Conservation (phyloP, 2,888 invertebrate genomes). For the Polylopha cassiicola region DNA sequence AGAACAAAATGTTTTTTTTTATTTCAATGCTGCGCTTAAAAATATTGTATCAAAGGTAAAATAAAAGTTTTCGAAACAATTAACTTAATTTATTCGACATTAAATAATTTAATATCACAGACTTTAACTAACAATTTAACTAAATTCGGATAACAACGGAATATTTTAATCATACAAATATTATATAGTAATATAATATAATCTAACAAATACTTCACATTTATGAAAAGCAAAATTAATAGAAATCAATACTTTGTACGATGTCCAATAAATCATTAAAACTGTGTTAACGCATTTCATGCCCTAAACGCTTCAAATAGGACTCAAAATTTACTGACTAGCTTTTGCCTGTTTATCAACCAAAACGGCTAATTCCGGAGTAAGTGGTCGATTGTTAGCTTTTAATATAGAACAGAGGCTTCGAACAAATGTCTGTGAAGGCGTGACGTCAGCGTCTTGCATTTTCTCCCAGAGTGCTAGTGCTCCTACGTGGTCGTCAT, state of each 20-base stretch:
- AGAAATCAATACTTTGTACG: too few species aligned
- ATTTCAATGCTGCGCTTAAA: too few species aligned
- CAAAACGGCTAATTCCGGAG: slow-evolving; percentile 43
- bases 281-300: too few species aligned
- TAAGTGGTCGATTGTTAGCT: slow-evolving; percentile 50
- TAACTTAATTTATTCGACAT: slow-evolving; percentile 29
- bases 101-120: slow-evolving; percentile 62
- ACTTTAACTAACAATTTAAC: background rate
- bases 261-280: too few species aligned
- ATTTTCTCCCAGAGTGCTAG: slow-evolving; percentile 63
- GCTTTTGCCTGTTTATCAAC: slow-evolving; percentile 36
- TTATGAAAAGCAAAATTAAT: too few species aligned
- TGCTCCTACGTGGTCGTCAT: slow-evolving; percentile 62
- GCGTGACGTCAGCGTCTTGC: slow-evolving; percentile 58
- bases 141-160: too few species aligned
- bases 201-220: too few species aligned
- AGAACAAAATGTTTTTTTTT: too few species aligned
- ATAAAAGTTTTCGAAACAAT: slow-evolving; percentile 9
- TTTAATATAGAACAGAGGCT: slow-evolving; percentile 51
- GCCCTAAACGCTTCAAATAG: background rate
- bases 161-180: too few species aligned
- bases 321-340: background rate
- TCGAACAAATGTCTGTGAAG: slow-evolving; percentile 58
- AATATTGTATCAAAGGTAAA: too few species aligned
- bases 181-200: too few species aligned